Conservation (phyloP, 2,113 vertebrate species). For the Arvicanthis niloticus region DNA sequence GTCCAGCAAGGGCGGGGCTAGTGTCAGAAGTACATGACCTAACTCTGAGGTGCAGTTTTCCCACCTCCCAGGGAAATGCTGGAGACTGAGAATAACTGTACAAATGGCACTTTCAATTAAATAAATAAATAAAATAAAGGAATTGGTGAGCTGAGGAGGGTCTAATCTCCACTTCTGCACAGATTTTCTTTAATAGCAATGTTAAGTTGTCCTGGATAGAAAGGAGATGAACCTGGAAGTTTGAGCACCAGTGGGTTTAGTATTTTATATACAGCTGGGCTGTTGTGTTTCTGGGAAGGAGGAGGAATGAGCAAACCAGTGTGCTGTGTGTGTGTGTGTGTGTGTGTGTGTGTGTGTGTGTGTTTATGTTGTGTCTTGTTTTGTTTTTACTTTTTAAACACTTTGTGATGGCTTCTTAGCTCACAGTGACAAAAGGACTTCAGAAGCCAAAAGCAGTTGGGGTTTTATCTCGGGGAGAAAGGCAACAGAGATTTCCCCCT, state of each 20-base stretch:
- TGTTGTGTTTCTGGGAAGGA: background rate
- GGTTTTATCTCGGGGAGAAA: background rate
- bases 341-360: fast-evolving
- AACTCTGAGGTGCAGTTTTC: background rate
- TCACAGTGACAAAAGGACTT: constrained; percentile 50
- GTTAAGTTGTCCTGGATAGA: background rate
- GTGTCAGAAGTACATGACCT: constrained; percentile 1
- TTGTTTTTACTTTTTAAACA: constrained; percentile 57
- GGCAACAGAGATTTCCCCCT: background rate
- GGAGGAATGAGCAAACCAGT: background rate
- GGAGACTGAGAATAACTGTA: background rate
- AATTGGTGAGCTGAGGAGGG: background rate
- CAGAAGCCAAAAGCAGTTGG: constrained; percentile 20
- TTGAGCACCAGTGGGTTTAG: background rate
- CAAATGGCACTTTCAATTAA: background rate
- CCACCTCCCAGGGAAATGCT: background rate
- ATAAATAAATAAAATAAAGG: background rate
- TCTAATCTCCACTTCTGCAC: constrained; percentile 2
- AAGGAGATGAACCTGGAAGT: background rate
- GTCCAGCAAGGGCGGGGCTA: background rate
- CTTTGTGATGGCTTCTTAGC: constrained; percentile 33
- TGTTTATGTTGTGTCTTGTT: background rate
- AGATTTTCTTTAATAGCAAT: background rate
- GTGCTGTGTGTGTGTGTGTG: background rate
- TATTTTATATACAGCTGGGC: background rate